phyloP scores from a whole-genome alignment of 2,888 invertebrate species.

The Agrotis exclamationis region DNA sequence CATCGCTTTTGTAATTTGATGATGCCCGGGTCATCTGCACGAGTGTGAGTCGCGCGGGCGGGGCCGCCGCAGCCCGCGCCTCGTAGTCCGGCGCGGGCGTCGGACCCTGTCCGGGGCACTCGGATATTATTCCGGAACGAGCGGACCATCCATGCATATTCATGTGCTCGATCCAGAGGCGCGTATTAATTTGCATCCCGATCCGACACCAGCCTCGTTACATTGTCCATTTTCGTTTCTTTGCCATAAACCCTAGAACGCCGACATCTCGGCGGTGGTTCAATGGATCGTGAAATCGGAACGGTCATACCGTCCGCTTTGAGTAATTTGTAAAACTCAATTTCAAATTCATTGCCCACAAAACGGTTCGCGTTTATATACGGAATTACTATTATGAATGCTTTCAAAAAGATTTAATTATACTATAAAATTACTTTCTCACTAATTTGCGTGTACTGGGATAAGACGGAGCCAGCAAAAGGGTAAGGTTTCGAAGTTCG shows the following conservation, averaged over 20 bases:
- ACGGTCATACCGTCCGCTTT: conserved; percentile 61
- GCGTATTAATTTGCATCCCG: conserved; percentile 90
- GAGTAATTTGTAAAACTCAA: conserved; percentile 64
- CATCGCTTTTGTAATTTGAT: conserved; percentile 55
- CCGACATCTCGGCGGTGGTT: conserved; percentile 70
- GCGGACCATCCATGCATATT: conserved; percentile 87
- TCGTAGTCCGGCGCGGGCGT: conserved; percentile 52
- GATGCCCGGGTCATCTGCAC: conserved; percentile 62
- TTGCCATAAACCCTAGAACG: conserved; percentile 74
- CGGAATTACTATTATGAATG: conserved; percentile 47
- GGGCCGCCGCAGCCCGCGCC: conserved; percentile 34
- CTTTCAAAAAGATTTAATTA: conserved; percentile 46
- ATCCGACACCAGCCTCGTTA: conserved; percentile 81
- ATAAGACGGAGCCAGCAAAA: conserved; percentile 5
- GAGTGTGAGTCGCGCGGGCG: conserved; percentile 48
- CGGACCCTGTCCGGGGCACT: conserved; percentile 71
- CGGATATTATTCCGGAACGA: conserved; percentile 86
- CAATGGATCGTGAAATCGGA: conserved; percentile 78
- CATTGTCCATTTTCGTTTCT: conserved; percentile 86
- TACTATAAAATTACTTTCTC: conserved; percentile 38
- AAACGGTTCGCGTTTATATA: conserved; percentile 48
- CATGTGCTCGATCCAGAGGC: conserved; percentile 86
- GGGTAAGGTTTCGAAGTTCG: conserved; percentile 5
- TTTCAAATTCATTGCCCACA: conserved; percentile 62
- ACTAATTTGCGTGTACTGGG: conserved; percentile 32